Evolutionary conservation across 1,140 invertebrate genomes (phyloP), one percentile per base, ranked within the genome.

Genomic region (Megalopta genalis): DNA sequence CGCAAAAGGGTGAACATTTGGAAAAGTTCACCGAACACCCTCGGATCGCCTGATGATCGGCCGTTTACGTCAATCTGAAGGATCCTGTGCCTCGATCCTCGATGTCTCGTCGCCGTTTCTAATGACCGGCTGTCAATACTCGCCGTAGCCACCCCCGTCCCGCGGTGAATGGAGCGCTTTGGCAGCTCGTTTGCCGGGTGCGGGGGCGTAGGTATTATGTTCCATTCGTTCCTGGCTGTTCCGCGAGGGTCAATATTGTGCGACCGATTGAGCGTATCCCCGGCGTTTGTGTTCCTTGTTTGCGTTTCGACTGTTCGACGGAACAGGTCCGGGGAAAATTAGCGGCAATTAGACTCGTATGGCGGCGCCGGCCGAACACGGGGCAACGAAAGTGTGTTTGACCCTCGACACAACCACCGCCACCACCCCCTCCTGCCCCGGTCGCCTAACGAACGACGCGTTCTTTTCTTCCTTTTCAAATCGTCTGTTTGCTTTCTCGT

Each of bases 71-170:
- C 54, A 16, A 6, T 63, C 52, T 68, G 46, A 68, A 68, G 42
- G 64, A 37, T 67, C 46, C 32, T 52, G 64, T 75, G 60, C 27
- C 10, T 23, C 60, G 16, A n/a, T 18, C 23, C 54, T 52, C 27
- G 18, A 16, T 65, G 64, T 57, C 54, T 82, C 23, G 23, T 25
- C 12, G 70, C 42, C 73, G 74, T 46, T 62, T 65, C 79, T 87
- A 87, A 87, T 87, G 86, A 87, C 86, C 79, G 86, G 86, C 86
- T 87, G 86, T 87, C 86, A 87, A 82, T 87, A 74, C 75, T 71
- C 75, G 27, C 32, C n/a, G 72, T 46, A 64, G 63, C 32, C 32
- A 32, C 63, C 66, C 75, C 60, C 76, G 54, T n/a, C n/a, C 4
- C 23, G 12, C 74, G 54, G 77, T 85, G 81, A 87, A 87, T 87